Conservation (phyloP, 2,797 vertebrate species). For the Toxotes lorentzi region DNA sequence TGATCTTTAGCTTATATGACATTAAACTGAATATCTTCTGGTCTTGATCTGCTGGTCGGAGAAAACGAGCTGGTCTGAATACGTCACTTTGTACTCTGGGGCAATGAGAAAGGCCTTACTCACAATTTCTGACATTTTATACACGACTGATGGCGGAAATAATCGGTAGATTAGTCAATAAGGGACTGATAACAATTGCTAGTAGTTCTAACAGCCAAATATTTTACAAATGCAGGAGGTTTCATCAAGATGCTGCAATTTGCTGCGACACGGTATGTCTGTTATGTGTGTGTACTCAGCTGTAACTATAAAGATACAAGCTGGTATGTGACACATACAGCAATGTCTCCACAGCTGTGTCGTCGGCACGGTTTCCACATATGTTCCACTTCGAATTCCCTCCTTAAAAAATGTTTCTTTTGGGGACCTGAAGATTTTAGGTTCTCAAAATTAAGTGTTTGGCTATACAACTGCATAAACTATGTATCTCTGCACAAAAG, state of each 20-base stretch:
- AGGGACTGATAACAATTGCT: too few species aligned
- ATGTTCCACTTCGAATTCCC: not conserved
- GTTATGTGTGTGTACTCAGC: slow-evolving; percentile 50
- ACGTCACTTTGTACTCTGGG: not conserved
- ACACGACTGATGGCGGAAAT: not conserved
- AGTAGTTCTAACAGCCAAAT: not conserved
- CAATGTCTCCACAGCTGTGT: slow-evolving; percentile 59
- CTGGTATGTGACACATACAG: slow-evolving; percentile 32
- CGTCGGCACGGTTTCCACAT: slow-evolving; percentile 23
- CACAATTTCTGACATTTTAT: slow-evolving; percentile 10
- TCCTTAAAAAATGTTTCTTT: slow-evolving; percentile 1
- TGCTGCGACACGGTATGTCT: not conserved
- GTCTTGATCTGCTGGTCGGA: not conserved
- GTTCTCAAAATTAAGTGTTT: slow-evolving; percentile 10
- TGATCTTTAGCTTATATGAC: not conserved
- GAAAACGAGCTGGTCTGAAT: not conserved
- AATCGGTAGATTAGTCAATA: not conserved
- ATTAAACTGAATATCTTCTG: not conserved
- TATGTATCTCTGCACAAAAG: not conserved
- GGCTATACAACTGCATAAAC: not conserved
- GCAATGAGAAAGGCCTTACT: not conserved
- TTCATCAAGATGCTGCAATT: not conserved
- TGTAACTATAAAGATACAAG: slow-evolving; percentile 38
- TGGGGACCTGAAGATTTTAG: slow-evolving; percentile 1
- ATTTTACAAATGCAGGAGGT: slow-evolving; percentile 7